These are phyloP conservation scores for Enteromius fasciolatus DNA, from an alignment of 2,797 vertebrate species.

Conservation along the genomic window DNA sequence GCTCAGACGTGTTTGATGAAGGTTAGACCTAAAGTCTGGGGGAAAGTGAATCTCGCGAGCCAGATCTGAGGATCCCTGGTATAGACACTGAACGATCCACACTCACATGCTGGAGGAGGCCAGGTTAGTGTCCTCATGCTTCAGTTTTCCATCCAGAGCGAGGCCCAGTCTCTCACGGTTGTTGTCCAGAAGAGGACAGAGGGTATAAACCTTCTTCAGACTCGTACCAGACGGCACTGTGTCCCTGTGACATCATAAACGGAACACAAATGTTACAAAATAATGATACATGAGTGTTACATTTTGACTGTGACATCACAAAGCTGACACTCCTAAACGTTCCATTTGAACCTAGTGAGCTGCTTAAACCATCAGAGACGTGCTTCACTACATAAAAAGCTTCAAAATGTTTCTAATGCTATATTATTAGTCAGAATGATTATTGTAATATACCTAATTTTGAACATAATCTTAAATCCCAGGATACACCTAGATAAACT, in stretches of 20 bases:
- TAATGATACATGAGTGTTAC: too few relatives aligned
- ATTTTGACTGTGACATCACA: neutral
- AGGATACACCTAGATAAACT: neutral
- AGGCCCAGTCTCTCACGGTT: constrained; percentile 85
- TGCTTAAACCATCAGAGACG: neutral
- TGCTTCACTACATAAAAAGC: neutral
- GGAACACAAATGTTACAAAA: neutral
- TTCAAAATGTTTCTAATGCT: neutral
- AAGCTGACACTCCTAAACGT: neutral
- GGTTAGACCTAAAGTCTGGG: too few relatives aligned
- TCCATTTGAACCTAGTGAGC: neutral
- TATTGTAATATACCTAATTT: neutral
- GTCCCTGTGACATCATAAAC: constrained; percentile 67
- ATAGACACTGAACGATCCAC: too few relatives aligned
- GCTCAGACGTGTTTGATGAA: too few relatives aligned
- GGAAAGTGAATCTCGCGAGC: too few relatives aligned
- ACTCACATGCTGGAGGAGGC: constrained; percentile 83
- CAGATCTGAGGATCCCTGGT: too few relatives aligned
- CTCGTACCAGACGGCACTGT: constrained; percentile 80
- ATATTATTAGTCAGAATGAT: neutral
- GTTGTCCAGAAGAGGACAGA: constrained; percentile 84
- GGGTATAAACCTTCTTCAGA: constrained; percentile 81
- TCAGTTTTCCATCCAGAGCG: constrained; percentile 90
- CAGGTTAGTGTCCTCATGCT: constrained; percentile 92
- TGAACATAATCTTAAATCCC: neutral